A percentile compares a stretch with the other conserved stretches of the same genome.
phyloP scores from a whole-genome alignment of 2,113 vertebrate species.

The Syngnathus typhle region DNA sequence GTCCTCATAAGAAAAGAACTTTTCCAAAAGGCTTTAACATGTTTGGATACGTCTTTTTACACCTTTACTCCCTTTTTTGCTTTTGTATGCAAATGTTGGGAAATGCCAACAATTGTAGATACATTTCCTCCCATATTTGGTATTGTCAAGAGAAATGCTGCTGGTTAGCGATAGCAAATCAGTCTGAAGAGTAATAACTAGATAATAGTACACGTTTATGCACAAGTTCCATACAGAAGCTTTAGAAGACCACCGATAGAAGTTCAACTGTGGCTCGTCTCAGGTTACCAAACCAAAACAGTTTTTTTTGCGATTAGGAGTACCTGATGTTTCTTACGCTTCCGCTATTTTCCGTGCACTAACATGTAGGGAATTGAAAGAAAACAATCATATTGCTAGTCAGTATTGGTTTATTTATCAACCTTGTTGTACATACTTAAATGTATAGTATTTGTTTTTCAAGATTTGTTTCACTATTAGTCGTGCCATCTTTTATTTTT shows the following conservation, averaged over 20 bases:
- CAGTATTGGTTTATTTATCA: constrained; percentile 95
- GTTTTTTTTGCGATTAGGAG: constrained; percentile 18
- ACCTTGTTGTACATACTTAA: constrained; percentile 86
- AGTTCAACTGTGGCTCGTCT: constrained; percentile 14
- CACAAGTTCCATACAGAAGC: constrained; percentile 28
- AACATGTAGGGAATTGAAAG: constrained; percentile 27
- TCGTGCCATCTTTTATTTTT: constrained; percentile 48
- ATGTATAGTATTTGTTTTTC: constrained; percentile 83
- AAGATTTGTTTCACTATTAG: constrained; percentile 61
- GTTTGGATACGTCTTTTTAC: constrained; percentile 60
- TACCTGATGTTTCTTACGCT: constrained; percentile 24
- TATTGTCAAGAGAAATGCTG: constrained; percentile 49
- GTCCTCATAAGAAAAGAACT: constrained; percentile 37
- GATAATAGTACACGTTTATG: constrained; percentile 21
- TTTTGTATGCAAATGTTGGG: constrained; percentile 24
- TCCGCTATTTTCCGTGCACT: constrained; percentile 16
- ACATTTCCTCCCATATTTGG: neutral
- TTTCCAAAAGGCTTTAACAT: constrained; percentile 54
- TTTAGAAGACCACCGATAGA: constrained; percentile 28
- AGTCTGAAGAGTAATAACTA: constrained; percentile 15
- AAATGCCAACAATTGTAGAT: constrained; percentile 27
- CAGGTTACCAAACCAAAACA: constrained; percentile 27
- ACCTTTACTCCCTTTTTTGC: constrained; percentile 44
- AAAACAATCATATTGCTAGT: constrained; percentile 56
- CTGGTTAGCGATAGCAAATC: constrained; percentile 57